Evolutionary conservation across 2,113 vertebrate genomes (phyloP), one percentile per base, ranked within the genome.

Genomic region (Pseudorasbora parva): DNA sequence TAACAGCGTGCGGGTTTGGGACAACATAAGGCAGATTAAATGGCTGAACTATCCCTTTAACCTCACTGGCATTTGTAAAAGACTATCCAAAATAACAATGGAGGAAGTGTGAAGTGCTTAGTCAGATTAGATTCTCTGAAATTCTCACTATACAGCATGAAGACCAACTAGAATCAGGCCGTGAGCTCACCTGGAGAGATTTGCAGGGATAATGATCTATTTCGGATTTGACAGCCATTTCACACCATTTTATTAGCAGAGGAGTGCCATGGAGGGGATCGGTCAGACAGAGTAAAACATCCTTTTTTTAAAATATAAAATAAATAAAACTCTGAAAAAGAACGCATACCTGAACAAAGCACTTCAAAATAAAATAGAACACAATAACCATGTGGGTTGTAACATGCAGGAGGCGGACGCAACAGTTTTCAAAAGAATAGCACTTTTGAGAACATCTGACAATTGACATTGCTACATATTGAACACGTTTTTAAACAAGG

Each of bases 21-120:
- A 54, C 19, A 7, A 54, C 17, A 54, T 21, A 54, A 54, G 51
- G 17, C 17, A 0, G 51, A 54, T 17, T 21, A 19, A 66, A 33
- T 19, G 30, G 62, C 27, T 19, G 15, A 66, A 37, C 15, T 66
- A 37, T 66, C 27, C 8, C 15, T 62, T 81, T 75, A 72, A 77
- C 78, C 82, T 71, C 14, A 17, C 10, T 83, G 85, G 68, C 69
- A 80, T 83, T 83, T 68, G 82, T 57, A 66, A 68, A 68, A 68
- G 30, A 68, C 30, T 37, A 15, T 33, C 17, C 47, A 19, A 54
- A 33, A 27, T 15, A 33, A 33, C 25, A 30, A 30, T 54, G 72
- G 4, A 30, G 72, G 25, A 57, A 57, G 75, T 77, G 75, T 56
- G 11, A 77, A 77, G 75, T 43, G 25, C 25, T 76, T 76, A 19